Conservation (phyloP, 2,888 invertebrate genomes). For the Drosophila putrida region DNA sequence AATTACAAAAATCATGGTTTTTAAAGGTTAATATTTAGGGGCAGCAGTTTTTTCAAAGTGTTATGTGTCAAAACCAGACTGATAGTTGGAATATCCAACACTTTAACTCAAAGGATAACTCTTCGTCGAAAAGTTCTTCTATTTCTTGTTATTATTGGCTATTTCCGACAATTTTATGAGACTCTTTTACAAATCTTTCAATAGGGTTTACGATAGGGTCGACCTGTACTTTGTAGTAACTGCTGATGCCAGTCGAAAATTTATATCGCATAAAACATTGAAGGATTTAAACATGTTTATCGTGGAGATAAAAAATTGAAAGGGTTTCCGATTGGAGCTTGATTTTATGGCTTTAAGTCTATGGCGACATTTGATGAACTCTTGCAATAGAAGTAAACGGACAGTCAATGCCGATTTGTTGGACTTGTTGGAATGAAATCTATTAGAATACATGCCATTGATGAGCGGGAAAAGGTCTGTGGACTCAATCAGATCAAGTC, state of each 20-base stretch:
- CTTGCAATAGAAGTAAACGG: neutral
- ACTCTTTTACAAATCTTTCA: conserved; percentile 66
- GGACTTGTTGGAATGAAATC: conserved; percentile 18
- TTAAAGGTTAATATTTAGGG: no score
- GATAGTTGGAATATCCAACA: no score
- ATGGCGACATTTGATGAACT: neutral
- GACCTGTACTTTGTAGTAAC: conserved; percentile 49
- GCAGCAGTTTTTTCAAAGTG: no score
- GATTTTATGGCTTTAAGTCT: conserved; percentile 26
- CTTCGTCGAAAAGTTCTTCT: neutral
- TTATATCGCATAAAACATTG: conserved; percentile 60
- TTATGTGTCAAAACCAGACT: neutral
- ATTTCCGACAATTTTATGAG: conserved; percentile 56
- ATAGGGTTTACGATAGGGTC: conserved; percentile 49
- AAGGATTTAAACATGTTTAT: conserved; percentile 50
- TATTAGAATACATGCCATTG: conserved; percentile 32
- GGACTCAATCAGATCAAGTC: conserved; percentile 54
- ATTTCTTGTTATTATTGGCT: conserved; percentile 26
- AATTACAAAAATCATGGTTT: no score
- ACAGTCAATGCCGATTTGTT: conserved; percentile 10
- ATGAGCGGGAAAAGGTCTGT: conserved; percentile 25
- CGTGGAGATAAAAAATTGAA: conserved; percentile 54
- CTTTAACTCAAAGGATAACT: conserved; percentile 1
- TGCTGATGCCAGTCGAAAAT: conserved; percentile 69
- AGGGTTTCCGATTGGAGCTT: conserved; percentile 37